Base-by-base conservation (phyloP, 1,140 invertebrate genomes). In the Bombus turneri region DNA sequence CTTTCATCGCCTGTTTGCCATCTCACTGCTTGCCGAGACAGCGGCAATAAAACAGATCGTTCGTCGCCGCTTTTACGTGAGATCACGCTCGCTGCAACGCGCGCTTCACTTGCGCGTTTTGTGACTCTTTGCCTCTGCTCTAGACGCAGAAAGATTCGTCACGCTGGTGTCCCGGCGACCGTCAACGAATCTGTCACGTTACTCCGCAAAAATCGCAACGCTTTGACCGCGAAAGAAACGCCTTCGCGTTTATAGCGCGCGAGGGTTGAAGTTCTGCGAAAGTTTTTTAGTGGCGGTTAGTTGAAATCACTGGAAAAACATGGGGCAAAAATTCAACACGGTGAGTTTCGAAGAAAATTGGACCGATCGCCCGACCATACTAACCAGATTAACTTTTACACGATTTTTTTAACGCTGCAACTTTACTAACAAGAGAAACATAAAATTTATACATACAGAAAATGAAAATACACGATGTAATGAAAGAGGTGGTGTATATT, bases 1-100 rank as follows among this genome's bases (percentile, higher is more conserved):
- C 64, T 80, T 87, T 88, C 82, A 71, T 75, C 79, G 53, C 31
- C 18, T 31, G 78, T 37, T 72, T 83, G 34, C 66, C 85, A 39
- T 72, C 15, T 41, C 39, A 68, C 80, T 34, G 74, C 25, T 31
- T 39, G 81, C 41, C 83, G 25, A 80, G 84, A 82, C 87, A 74
- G 43, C 76, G 84, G 37, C 83, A 76, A 89, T 88, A 88, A 89
- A 89, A 75, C 66, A 77, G 74, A 75, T 39, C 73, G 82, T 78
- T 78, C 64, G n/a, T 15, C 25, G 75, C 0, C 3, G 75, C 59
- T 81, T 81, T 85, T 71, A 62, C 66, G 15, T 22, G 47, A 68
- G 74, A 83, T 53, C 69, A 59, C 41, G 64, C 34, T 69, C 43
- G 18, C 28, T 3, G 41, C 13, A 18, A 47, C 22, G 34, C 25